Evolutionary conservation across 2,113 vertebrate species (phyloP).

Genomic region (Gallinago undulata): DNA sequence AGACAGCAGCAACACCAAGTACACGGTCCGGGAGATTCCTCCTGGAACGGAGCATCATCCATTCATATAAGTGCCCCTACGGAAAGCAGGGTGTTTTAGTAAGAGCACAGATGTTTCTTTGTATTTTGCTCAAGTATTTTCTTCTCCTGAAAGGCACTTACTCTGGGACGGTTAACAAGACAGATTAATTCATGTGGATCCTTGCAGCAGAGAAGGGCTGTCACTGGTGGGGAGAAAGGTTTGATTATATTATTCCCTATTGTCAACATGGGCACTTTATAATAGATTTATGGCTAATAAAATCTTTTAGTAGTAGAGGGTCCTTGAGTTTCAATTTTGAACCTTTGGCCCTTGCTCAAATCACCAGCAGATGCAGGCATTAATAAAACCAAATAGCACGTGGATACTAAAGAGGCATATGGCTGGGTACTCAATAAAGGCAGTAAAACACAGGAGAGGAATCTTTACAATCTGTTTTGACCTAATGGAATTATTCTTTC

Average conservation of each 20-base stretch:
- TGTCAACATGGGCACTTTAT: conserved; percentile 49
- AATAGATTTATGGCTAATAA: conserved; percentile 60
- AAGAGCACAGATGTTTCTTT: not conserved
- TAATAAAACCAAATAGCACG: conserved; percentile 53
- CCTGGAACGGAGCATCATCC: not conserved
- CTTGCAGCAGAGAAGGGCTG: conserved; percentile 17
- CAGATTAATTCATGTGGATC: conserved; percentile 52
- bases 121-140: not conserved
- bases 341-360: conserved; percentile 59
- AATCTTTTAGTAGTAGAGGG: conserved; percentile 50
- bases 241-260: conserved; percentile 54
- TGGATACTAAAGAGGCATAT: conserved; percentile 42
- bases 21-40: not conserved
- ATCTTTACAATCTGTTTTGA: conserved; percentile 25
- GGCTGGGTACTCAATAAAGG: not conserved
- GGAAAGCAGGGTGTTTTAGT: not conserved
- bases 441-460: conserved; percentile 11
- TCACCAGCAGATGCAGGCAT: conserved; percentile 47
- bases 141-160: conserved; percentile 25
- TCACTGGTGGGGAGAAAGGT: conserved; percentile 32
- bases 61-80: not conserved
- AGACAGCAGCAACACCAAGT: not conserved
- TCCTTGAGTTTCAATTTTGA: conserved; percentile 62
- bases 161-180: not conserved
- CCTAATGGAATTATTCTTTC: not conserved